Base-by-base conservation (phyloP, 2,797 vertebrate genomes). In the Cyclura pinguis region DNA sequence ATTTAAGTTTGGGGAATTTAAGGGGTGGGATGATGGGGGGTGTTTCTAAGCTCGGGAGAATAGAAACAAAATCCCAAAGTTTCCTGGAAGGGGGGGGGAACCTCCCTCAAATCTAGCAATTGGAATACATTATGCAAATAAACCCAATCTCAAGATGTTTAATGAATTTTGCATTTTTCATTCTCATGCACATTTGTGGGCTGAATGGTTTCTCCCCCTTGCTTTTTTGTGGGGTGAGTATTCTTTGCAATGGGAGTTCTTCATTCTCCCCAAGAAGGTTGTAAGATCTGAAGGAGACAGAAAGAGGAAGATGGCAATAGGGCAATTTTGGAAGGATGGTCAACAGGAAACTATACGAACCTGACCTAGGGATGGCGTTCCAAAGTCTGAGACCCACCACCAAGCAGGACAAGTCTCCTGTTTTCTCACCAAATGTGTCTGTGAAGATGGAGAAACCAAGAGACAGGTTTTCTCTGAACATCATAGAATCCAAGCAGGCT, bases 121-220 rank as follows among this genome's bases (percentile, higher is more conserved):
- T 86, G 89, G 89, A 86, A 90, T 86, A 73, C 38, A 83, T 86
- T 82, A 82, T 90, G 85, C 57, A 90, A 90, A 90, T 82, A 8
- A 38, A 1, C n/a, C 35, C 59, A 80, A 90, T 85, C 12, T 27
- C 55, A 67, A 82, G 57, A 20, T 42, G 69, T 59, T 90, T 82
- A 86, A 90, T 90, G 89, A 83, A 83, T 87, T 3, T 76, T 55
- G 85, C 89, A 52, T 86, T 42, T 27, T 90, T 64, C 55, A 50
- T 74, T 69, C 50, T 18, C 9, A 32, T 18, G 22, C 14, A 14
- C 59, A 52, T 80, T 80, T 72, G 52, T 50, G n/a, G 47, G 27
- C 24, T 76, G 77, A 80, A 7, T 50, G 35, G 6, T 20, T 24
- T 42, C 35, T 42, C 35, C 42, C 74, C 42, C 42, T 1, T 47